These are phyloP conservation scores for Centroberyx gerrardi DNA, from an alignment of 2,797 vertebrate genomes.

Conservation along the genomic window DNA sequence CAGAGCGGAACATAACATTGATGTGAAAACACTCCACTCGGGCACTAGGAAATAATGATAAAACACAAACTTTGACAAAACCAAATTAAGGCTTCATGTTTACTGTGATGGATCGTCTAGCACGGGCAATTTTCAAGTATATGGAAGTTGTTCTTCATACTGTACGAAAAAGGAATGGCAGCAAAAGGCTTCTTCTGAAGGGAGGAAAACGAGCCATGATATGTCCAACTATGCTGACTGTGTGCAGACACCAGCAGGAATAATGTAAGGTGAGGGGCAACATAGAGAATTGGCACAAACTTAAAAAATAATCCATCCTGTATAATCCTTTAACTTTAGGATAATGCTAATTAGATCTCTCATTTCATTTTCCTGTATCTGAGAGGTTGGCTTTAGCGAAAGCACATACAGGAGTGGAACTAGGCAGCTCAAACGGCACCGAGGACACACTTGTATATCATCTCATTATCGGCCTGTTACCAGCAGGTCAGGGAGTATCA, in stretches of 20 bases:
- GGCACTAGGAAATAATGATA: neutral
- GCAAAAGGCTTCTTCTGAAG: neutral
- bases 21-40: slow-evolving; percentile 28
- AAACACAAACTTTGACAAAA: slow-evolving; percentile 12
- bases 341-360: neutral
- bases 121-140: slow-evolving; percentile 3
- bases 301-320: slow-evolving; percentile 19
- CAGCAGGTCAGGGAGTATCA: slow-evolving; percentile 47
- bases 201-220: too few relatives aligned
- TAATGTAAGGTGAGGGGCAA: neutral
- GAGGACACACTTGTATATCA: slow-evolving; percentile 38
- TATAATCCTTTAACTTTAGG: neutral
- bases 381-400: neutral
- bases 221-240: too few relatives aligned
- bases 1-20: slow-evolving; percentile 29
- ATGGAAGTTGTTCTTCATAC: neutral
- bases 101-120: slow-evolving; percentile 4
- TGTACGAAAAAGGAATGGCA: neutral
- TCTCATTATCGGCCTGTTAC: slow-evolving; percentile 59
- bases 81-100: slow-evolving; percentile 1
- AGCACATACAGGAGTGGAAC: slow-evolving; percentile 16
- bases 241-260: too few relatives aligned
- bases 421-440: slow-evolving; percentile 15
- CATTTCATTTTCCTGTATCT: neutral
- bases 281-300: neutral